Percentiles rank a stretch among this genome's conserved stretches.
Evolutionary conservation across 2,888 invertebrate species (phyloP).

Genomic region (Coecobrya sp.): DNA sequence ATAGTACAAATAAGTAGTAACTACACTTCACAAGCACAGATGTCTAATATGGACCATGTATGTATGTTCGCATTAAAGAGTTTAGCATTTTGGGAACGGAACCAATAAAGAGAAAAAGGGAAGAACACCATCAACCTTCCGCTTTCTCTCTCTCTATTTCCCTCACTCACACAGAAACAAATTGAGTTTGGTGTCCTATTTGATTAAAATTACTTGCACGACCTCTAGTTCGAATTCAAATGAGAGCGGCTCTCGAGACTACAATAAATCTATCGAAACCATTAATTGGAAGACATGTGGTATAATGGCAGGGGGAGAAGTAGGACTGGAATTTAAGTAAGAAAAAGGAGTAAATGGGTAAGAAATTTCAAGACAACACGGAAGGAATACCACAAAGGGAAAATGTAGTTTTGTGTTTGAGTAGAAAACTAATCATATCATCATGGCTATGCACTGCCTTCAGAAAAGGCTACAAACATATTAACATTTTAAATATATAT

Average conservation of each 20-base stretch:
- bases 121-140: constrained; percentile 40
- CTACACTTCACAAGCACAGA: not conserved
- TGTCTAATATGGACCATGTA: not conserved
- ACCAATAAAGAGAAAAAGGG: constrained; percentile 24
- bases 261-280: constrained; percentile 83
- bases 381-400: constrained; percentile 24
- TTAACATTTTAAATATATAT: constrained; percentile 49
- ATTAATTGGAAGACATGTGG: constrained; percentile 82
- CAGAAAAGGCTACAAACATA: constrained; percentile 33
- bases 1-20: not conserved
- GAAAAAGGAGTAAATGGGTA: not conserved
- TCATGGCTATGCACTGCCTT: not conserved
- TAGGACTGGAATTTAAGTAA: not conserved
- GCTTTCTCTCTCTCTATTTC: constrained; percentile 17
- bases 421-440: constrained; percentile 32
- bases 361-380: constrained; percentile 44
- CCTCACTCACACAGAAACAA: constrained; percentile 73
- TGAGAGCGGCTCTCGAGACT: constrained; percentile 82
- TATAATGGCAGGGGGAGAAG: constrained; percentile 7
- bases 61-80: not conserved
- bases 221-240: constrained; percentile 84
- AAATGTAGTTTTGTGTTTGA: not conserved
- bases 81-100: constrained; percentile 15
- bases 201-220: constrained; percentile 86
- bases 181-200: constrained; percentile 86